Evolutionary conservation across 2,113 vertebrate genomes (phyloP).

Genomic region (Mionectes macconnelli): DNA sequence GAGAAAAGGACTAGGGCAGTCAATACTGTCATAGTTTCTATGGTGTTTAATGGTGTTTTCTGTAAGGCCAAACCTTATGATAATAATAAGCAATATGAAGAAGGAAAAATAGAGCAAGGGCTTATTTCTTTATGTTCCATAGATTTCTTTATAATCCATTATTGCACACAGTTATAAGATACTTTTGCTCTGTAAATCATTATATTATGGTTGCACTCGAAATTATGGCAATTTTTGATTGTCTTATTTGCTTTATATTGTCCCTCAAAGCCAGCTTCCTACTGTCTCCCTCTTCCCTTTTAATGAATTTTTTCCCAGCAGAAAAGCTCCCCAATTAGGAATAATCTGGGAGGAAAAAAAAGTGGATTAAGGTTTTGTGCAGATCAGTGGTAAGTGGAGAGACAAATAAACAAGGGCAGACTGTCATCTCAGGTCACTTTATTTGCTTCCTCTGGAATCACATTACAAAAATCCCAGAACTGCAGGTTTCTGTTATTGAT

Average conservation of each 20-base stretch:
- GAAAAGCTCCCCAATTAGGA: background rate
- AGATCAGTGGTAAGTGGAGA: background rate
- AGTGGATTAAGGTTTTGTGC: background rate
- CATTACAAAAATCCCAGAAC: background rate
- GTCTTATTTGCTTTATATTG: background rate
- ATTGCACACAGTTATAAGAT: background rate
- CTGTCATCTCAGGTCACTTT: background rate
- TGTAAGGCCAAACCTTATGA: background rate
- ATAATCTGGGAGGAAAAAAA: background rate
- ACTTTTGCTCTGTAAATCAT: constrained; percentile 17
- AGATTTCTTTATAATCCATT: background rate
- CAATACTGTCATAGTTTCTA: background rate
- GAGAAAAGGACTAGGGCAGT: background rate
- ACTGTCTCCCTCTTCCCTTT: background rate
- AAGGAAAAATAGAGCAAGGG: background rate
- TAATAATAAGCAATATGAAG: background rate
- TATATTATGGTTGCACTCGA: background rate
- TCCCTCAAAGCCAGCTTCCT: background rate
- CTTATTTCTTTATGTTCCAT: background rate
- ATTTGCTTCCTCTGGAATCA: background rate
- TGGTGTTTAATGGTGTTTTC: background rate
- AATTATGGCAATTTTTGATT: background rate
- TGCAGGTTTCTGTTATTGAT: constrained; percentile 25
- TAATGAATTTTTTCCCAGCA: background rate
- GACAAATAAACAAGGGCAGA: background rate